Percentiles rank a stretch among this genome's conserved stretches.
phyloP scores from a whole-genome alignment of 1,140 invertebrate species.

The Proctacanthus coquilletti region DNA sequence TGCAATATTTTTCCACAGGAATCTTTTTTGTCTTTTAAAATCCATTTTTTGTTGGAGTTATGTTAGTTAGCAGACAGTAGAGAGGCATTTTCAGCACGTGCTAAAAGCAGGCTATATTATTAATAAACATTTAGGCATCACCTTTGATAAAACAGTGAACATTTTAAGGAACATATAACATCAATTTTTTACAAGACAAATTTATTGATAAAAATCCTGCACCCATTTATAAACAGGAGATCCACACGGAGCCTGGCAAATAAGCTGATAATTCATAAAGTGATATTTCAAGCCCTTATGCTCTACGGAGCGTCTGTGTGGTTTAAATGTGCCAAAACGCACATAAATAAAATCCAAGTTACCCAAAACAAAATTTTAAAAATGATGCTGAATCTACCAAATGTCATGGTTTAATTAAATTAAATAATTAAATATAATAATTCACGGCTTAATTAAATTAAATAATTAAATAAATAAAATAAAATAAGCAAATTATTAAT shows the following conservation, averaged over 20 bases:
- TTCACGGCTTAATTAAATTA: too few relatives aligned
- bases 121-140: background rate
- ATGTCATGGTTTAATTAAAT: too few relatives aligned
- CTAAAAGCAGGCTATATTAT: too few relatives aligned
- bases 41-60: too few relatives aligned
- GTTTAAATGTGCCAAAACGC: background rate
- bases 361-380: background rate
- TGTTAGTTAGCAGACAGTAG: too few relatives aligned
- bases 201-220: background rate
- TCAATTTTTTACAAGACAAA: background rate
- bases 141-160: background rate
- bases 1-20: too few relatives aligned
- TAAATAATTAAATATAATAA: too few relatives aligned
- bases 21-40: too few relatives aligned
- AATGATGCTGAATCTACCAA: conserved; percentile 1
- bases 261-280: background rate
- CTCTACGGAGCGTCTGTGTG: background rate
- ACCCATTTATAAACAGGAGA: background rate
- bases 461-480: too few relatives aligned
- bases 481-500: too few relatives aligned
- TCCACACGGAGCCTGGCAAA: background rate
- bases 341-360: background rate
- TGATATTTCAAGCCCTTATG: background rate
- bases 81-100: too few relatives aligned
- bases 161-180: background rate